Evolutionary conservation across 2,888 invertebrate genomes (phyloP), one percentile per base, ranked within the genome.

Genomic region (Hanleya hanleyi): DNA sequence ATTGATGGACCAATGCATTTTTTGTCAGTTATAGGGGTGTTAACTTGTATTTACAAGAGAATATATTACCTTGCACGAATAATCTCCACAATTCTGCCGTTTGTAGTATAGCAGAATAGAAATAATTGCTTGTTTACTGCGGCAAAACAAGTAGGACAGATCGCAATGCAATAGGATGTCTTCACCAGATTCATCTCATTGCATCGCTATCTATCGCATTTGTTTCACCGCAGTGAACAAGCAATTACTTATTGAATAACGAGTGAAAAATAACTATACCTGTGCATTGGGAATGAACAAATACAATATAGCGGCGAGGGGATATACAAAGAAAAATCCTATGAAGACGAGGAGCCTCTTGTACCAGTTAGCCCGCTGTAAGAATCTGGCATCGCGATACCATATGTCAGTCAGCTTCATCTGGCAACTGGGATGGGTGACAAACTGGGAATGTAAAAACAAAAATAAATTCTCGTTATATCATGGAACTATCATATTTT

Each of bases 401-500:
- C 83, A 83, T 47, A 83, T 72, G n/a, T 77, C 73, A 18, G 81
- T 79, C 67, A 83, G 70, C 75, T 83, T 83, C 73, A 83, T 83
- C 74, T 83, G 83, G 74, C 83, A 83, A 64, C 77, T 81, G 6
- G 83, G 78, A 67, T 83, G 83, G 32, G 82, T 80, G 15, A 83
- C 81, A 74, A 83, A 83, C 83, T 83, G 70, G 1, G 73, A 57
- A 29, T 22, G 7, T 12, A 62, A 15, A 41, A 15, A 41, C n/a
- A 12, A 41, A 41, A n/a, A n/a, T n/a, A n/a, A n/a, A n/a, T n/a
- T n/a, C n/a, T n/a, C n/a, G n/a, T n/a, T n/a, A n/a, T n/a, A n/a
- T n/a, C n/a, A n/a, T n/a, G n/a, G n/a, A n/a, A n/a, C n/a, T n/a
- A n/a, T n/a, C n/a, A n/a, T n/a, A n/a, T n/a, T n/a, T n/a, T n/a